phyloP scores from a whole-genome alignment of 1,140 invertebrate species.

The Episyrphus balteatus region DNA sequence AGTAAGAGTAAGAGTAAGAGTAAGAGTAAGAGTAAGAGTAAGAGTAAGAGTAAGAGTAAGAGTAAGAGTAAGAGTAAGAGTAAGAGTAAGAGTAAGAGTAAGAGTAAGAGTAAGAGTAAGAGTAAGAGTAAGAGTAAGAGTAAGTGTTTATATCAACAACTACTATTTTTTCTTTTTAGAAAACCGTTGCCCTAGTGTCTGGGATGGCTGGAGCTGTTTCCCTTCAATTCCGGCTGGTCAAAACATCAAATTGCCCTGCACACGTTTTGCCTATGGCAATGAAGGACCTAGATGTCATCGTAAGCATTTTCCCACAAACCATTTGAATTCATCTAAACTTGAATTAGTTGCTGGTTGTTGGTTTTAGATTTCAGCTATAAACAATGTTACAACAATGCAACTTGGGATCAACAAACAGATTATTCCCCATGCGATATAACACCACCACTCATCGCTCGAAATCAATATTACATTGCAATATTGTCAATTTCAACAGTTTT shows the following conservation, averaged over 20 bases:
- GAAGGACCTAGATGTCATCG: constrained; percentile 39
- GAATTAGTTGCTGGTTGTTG: neutral
- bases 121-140: too few relatives aligned
- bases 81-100: too few relatives aligned
- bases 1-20: too few relatives aligned
- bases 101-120: too few relatives aligned
- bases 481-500: constrained; percentile 37
- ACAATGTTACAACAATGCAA: constrained; percentile 37
- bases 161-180: too few relatives aligned
- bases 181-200: constrained; percentile 35
- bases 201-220: constrained; percentile 47
- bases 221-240: constrained; percentile 22
- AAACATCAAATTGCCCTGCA: constrained; percentile 34
- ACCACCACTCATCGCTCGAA: constrained; percentile 37
- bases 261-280: constrained; percentile 42
- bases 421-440: constrained; percentile 43
- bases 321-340: neutral
- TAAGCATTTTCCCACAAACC: constrained; percentile 25
- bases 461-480: constrained; percentile 39
- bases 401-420: constrained; percentile 42
- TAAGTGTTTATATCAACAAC: too few relatives aligned
- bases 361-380: constrained; percentile 40
- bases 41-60: too few relatives aligned
- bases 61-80: too few relatives aligned
- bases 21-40: too few relatives aligned